Evolutionary conservation across 1,140 invertebrate species (phyloP).

Genomic region (Patella vulgata): DNA sequence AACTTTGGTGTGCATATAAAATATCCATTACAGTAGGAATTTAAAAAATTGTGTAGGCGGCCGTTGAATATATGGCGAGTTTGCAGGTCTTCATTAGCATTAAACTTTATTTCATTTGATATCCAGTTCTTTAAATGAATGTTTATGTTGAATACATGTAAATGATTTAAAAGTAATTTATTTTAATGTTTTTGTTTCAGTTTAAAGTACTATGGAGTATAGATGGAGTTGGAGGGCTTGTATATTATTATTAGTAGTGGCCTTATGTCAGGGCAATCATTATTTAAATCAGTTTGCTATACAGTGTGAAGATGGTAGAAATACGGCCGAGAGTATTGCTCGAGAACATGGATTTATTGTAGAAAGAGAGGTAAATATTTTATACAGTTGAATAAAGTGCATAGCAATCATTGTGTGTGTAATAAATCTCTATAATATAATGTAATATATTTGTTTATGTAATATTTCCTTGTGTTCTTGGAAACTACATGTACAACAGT

Average conservation of each 20-base stretch:
- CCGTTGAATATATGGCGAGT: too few species aligned
- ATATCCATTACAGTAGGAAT: too few species aligned
- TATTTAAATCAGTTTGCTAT: conserved; percentile 33
- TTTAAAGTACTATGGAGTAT: too few species aligned
- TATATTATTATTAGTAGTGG: background rate
- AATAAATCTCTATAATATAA: background rate
- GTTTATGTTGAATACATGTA: too few species aligned
- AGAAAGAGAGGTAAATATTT: conserved; percentile 24
- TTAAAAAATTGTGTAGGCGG: too few species aligned
- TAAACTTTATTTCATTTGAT: too few species aligned
- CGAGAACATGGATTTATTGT: conserved; percentile 29
- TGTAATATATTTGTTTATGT: background rate
- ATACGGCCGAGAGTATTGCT: conserved; percentile 21
- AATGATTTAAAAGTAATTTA: too few species aligned
- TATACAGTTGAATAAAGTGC: background rate
- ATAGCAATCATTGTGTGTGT: background rate
- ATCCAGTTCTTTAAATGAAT: too few species aligned
- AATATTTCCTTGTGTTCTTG: background rate
- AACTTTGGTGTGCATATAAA: too few species aligned
- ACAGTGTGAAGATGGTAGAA: conserved; percentile 17
- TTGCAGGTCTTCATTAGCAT: too few species aligned
- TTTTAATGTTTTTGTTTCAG: too few species aligned
- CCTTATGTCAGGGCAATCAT: background rate
- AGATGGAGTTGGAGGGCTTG: too few species aligned
- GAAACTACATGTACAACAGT: background rate